These are phyloP conservation scores for Prolemur simus DNA, from an alignment of 2,113 vertebrate species.

Conservation along the genomic window DNA sequence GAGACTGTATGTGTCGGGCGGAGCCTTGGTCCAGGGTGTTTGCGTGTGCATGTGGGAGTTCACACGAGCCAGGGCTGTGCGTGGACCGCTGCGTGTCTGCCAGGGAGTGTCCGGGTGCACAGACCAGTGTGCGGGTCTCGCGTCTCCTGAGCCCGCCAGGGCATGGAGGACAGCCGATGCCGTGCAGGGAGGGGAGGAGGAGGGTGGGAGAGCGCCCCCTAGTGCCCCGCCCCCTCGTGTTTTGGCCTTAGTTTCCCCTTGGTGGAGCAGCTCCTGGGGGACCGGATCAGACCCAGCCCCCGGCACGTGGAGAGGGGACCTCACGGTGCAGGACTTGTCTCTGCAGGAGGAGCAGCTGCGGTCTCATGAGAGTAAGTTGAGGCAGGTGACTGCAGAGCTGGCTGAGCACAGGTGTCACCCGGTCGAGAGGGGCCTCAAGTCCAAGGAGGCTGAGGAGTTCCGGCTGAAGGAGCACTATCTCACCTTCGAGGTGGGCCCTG, in stretches of 20 bases:
- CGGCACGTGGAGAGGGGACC: neutral
- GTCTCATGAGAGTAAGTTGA: constrained; percentile 96
- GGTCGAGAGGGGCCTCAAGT: constrained; percentile 90
- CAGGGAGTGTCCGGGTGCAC: neutral
- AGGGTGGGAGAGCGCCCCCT: too few species aligned
- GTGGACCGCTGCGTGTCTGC: neutral
- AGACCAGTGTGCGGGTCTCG: neutral
- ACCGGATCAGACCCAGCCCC: neutral
- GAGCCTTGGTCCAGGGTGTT: neutral
- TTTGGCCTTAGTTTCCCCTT: neutral
- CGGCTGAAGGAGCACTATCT: constrained; percentile 98
- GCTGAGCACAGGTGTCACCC: constrained; percentile 93
- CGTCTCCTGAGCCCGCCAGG: neutral
- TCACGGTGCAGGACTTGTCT: constrained; percentile 14
- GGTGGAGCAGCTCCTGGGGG: constrained; percentile 34
- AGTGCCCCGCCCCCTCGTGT: accelerated
- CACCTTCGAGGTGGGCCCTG: constrained; percentile 92
- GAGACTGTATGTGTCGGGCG: neutral
- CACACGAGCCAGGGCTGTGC: neutral
- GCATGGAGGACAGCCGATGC: neutral
- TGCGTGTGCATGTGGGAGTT: neutral
- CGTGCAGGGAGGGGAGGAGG: neutral
- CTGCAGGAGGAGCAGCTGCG: constrained; percentile 94
- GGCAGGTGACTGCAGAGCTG: constrained; percentile 95
- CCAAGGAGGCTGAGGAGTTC: constrained; percentile 95